Evolutionary conservation across 1,140 invertebrate species (phyloP).

Genomic region (Hydropsyche tenuis): DNA sequence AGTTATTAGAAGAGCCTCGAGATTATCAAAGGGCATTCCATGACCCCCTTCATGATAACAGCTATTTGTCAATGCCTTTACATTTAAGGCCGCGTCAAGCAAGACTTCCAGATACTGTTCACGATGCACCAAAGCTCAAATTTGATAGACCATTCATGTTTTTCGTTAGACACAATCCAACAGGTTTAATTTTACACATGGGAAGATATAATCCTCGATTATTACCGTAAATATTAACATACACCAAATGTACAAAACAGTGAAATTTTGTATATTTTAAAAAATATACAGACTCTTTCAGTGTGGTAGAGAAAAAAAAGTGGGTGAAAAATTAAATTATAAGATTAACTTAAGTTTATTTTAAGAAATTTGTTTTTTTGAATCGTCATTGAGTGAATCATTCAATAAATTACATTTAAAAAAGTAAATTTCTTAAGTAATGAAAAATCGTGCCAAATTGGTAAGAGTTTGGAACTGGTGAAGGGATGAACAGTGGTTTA

Average conservation of each 20-base stretch:
- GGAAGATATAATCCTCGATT: constrained; percentile 84
- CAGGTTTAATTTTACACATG: constrained; percentile 84
- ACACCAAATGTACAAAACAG: background rate
- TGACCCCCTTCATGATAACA: constrained; percentile 67
- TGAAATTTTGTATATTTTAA: constrained; percentile 10
- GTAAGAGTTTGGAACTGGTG: constrained; percentile 28
- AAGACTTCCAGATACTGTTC: constrained; percentile 66
- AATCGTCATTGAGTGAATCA: constrained; percentile 25
- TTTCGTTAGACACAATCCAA: constrained; percentile 85
- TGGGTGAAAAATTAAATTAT: background rate
- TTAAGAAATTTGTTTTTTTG: constrained; percentile 50
- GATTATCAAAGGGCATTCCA: constrained; percentile 68
- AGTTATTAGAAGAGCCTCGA: constrained; percentile 59
- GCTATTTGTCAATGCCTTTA: constrained; percentile 68
- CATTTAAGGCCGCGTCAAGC: constrained; percentile 73
- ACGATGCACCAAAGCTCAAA: constrained; percentile 69
- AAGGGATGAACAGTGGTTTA: constrained; percentile 20
- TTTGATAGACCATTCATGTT: constrained; percentile 86
- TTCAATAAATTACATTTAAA: constrained; percentile 39
- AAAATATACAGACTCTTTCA: background rate
- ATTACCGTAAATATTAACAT: constrained; percentile 63
- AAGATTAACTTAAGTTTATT: background rate
- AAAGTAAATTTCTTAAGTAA: constrained; percentile 48
- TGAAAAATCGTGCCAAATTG: constrained; percentile 31
- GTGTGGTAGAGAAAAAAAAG: background rate